A percentile compares a stretch with the other conserved stretches of the same genome.
Conservation (phyloP, 2,888 invertebrate species). For the Drosophila sordidula region DNA sequence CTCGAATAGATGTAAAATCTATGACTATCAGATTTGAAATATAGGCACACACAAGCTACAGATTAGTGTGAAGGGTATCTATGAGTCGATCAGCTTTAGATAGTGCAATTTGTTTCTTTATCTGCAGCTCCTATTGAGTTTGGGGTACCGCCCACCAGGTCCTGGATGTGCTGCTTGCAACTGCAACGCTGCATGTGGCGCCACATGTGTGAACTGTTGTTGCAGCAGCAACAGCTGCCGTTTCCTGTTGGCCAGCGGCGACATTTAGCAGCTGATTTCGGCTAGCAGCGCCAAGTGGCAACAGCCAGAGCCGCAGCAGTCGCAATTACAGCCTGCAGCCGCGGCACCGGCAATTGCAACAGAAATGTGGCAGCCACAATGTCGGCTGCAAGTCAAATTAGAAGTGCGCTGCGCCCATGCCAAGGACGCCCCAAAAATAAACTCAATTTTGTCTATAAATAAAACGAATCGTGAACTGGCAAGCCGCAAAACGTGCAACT, state of each 20-base stretch:
- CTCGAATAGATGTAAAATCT: too few species aligned
- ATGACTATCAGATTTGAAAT: background rate
- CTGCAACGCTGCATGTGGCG: conserved; percentile 26
- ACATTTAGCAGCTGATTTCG: conserved; percentile 54
- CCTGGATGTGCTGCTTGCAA: conserved; percentile 21
- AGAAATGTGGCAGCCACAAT: conserved; percentile 30
- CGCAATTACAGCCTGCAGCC: conserved; percentile 35
- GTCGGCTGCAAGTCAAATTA: conserved; percentile 53
- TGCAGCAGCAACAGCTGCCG: conserved; percentile 33
- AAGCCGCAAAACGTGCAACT: conserved; percentile 6
- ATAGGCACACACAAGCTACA: background rate
- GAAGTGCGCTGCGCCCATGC: conserved; percentile 33
- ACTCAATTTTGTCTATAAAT: conserved; percentile 65
- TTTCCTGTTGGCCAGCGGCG: conserved; percentile 51
- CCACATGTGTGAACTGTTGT: conserved; percentile 39
- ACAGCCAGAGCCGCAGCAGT: background rate
- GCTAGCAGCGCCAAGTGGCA: conserved; percentile 23
- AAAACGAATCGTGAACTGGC: conserved; percentile 54
- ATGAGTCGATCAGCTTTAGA: background rate
- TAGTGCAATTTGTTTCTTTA: background rate
- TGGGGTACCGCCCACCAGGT: conserved; percentile 43
- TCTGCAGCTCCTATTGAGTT: conserved; percentile 14
- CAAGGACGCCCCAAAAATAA: conserved; percentile 73
- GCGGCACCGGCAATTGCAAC: conserved; percentile 20
- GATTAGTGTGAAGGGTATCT: conserved; percentile 6